A percentile compares a stretch with the other conserved stretches of the same genome.
Evolutionary conservation across 2,797 vertebrate genomes (phyloP).

Genomic region (Acanthurus tractus): DNA sequence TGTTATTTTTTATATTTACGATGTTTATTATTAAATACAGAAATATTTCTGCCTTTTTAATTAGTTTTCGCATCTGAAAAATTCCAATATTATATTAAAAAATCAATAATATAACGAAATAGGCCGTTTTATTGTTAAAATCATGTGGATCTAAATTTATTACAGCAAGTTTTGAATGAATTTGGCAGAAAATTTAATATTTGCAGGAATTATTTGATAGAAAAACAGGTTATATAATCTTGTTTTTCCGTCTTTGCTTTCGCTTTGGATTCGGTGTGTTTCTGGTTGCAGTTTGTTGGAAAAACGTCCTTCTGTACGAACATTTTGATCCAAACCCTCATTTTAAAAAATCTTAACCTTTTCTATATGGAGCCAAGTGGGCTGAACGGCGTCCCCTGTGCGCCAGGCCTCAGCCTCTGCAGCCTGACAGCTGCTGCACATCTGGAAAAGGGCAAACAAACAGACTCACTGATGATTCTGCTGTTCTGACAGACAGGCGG

Average conservation of each 20-base stretch:
- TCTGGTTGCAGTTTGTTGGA: rapidly evolving
- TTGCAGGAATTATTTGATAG: rapidly evolving
- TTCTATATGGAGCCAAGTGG: too few species aligned
- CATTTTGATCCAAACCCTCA: too few species aligned
- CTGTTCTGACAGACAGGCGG: neutral
- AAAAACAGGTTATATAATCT: neutral
- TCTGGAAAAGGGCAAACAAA: slow-evolving; percentile 5
- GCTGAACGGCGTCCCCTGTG: too few species aligned
- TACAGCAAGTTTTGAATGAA: neutral
- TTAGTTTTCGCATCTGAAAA: neutral
- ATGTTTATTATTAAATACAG: neutral
- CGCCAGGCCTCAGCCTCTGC: slow-evolving; percentile 48
- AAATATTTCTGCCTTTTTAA: neutral
- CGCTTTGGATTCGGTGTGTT: neutral
- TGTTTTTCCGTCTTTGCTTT: slow-evolving; percentile 3
- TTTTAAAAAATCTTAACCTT: neutral
- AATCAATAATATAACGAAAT: neutral
- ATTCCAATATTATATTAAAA: neutral
- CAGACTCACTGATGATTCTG: neutral
- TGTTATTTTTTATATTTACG: neutral
- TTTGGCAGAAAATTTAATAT: neutral
- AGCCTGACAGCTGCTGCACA: slow-evolving; percentile 36
- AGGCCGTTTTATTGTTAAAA: neutral
- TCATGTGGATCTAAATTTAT: neutral
- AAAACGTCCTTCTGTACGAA: too few species aligned